These are phyloP conservation scores for Antennarius maculatus DNA, from an alignment of 2,797 vertebrate genomes.

Conservation along the genomic window DNA sequence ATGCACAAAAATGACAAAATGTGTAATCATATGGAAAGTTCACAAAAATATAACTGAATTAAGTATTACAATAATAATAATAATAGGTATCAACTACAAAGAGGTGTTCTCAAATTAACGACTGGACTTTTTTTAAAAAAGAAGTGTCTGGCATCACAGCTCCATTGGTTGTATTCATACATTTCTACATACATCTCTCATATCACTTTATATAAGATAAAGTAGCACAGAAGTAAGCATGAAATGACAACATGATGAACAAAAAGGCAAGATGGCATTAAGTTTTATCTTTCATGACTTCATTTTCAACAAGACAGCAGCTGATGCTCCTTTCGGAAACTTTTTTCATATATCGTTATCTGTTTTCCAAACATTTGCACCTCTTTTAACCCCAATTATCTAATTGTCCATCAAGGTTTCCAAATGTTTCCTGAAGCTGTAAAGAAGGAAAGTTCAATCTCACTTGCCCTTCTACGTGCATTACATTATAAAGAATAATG, in stretches of 20 bases:
- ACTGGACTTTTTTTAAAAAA: too few species aligned
- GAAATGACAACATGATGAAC: constrained; percentile 4
- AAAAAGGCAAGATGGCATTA: background rate
- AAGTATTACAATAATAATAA: background rate
- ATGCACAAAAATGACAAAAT: too few species aligned
- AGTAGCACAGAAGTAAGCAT: constrained; percentile 8
- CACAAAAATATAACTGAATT: background rate
- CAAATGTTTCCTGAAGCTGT: constrained; percentile 10
- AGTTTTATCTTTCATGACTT: background rate
- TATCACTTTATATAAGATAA: background rate
- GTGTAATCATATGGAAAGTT: background rate
- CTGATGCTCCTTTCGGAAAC: background rate
- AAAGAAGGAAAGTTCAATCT: constrained; percentile 14
- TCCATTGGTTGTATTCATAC: too few species aligned
- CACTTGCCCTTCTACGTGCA: constrained; percentile 1
- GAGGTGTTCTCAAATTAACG: background rate
- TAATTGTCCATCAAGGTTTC: constrained; percentile 15
- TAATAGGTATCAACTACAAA: constrained; percentile 13
- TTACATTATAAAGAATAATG: background rate
- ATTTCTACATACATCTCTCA: background rate
- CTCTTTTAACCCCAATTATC: background rate
- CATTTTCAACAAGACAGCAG: background rate
- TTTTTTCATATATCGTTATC: constrained; percentile 8
- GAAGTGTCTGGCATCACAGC: too few species aligned
- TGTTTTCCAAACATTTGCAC: constrained; percentile 25